A percentile compares a stretch with the other conserved stretches of the same genome.
Conservation (phyloP, 1,140 invertebrate genomes). For the Drosophila persimilis region DNA sequence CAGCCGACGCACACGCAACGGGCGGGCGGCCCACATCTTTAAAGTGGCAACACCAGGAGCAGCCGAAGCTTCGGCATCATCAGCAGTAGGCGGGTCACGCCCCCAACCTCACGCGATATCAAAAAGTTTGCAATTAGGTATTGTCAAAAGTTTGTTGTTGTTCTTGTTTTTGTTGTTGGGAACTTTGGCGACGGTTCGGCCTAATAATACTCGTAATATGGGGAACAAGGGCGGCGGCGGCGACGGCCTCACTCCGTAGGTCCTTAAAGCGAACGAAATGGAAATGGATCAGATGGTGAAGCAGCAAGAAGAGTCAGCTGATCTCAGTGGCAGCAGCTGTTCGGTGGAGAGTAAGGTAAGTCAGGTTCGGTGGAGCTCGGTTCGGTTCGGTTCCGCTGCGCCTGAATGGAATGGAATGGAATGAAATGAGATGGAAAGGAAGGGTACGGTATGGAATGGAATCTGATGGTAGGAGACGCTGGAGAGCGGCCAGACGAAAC, state of each 20-base stretch:
- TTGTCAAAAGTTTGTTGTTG: conserved; percentile 75
- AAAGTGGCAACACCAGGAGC: no score
- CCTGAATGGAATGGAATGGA: background rate
- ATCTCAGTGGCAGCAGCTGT: conserved; percentile 44
- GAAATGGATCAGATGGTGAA: background rate
- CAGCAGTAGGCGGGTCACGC: background rate
- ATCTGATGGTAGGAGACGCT: background rate
- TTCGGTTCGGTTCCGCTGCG: background rate
- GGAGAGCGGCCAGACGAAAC: conserved; percentile 52
- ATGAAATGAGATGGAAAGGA: background rate
- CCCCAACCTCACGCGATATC: conserved; percentile 46
- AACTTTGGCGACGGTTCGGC: conserved; percentile 73
- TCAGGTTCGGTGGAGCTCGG: background rate
- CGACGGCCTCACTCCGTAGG: conserved; percentile 5
- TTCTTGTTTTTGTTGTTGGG: conserved; percentile 45
- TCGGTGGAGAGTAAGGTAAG: background rate
- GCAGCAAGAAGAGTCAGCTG: conserved; percentile 40
- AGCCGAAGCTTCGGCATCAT: no score
- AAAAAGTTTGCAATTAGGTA: conserved; percentile 80
- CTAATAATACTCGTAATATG: conserved; percentile 65
- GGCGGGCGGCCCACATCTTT: background rate
- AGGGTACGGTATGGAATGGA: background rate
- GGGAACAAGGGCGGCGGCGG: conserved; percentile 35
- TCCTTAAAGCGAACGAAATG: conserved; percentile 41
- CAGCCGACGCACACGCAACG: background rate